These are phyloP conservation scores for Mesoligia furuncula DNA, from an alignment of 2,888 invertebrate species.

Conservation along the genomic window DNA sequence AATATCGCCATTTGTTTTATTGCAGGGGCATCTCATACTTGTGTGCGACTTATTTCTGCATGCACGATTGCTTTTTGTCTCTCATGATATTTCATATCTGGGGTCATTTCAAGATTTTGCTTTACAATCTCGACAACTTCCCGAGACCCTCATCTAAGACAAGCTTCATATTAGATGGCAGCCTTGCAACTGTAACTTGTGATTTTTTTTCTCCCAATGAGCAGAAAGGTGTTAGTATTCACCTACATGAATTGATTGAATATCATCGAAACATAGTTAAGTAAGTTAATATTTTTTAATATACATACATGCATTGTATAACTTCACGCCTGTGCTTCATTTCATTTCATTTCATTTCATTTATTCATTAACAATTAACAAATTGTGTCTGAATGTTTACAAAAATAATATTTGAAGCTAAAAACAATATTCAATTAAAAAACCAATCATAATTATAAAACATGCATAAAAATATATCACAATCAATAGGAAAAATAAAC, in stretches of 20 bases:
- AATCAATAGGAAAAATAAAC: no score
- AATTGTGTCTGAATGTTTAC: no score
- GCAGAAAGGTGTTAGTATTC: slow-evolving; percentile 15
- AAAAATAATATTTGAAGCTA: no score
- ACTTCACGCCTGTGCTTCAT: no score
- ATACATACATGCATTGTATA: not conserved
- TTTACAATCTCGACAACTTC: slow-evolving; percentile 55
- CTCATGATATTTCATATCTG: slow-evolving; percentile 63
- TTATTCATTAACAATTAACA: no score
- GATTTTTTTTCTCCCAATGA: slow-evolving; percentile 52
- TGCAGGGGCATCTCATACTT: slow-evolving; percentile 45
- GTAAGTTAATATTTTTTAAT: slow-evolving; percentile 44
- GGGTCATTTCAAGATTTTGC: slow-evolving; percentile 66
- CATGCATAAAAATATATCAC: no score
- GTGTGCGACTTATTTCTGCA: slow-evolving; percentile 45
- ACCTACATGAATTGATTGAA: slow-evolving; percentile 45
- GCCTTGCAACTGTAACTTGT: not conserved
- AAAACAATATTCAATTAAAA: no score
- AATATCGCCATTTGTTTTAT: not conserved
- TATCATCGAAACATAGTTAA: slow-evolving; percentile 55
- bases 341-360: no score
- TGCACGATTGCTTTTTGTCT: slow-evolving; percentile 57
- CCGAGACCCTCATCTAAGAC: slow-evolving; percentile 45
- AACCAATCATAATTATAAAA: no score
- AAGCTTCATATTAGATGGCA: not conserved